Percentiles rank a stretch among this genome's conserved stretches.
phyloP scores from a whole-genome alignment of 2,888 invertebrate genomes.

The Neoascia interrupta region DNA sequence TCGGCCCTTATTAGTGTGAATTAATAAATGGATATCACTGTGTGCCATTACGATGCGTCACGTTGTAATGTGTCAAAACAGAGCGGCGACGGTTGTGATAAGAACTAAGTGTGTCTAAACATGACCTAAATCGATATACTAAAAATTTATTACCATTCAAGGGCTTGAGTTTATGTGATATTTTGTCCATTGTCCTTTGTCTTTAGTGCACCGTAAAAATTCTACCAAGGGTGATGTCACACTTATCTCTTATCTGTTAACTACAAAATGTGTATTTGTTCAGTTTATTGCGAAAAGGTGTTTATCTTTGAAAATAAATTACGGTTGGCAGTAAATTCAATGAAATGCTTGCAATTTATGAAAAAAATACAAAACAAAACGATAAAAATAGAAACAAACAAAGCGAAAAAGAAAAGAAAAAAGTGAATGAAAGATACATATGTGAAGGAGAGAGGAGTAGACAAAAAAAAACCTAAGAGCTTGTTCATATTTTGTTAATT shows the following conservation, averaged over 20 bases:
- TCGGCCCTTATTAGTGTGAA: no score
- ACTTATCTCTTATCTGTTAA: slow-evolving; percentile 56
- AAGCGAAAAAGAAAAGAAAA: background rate
- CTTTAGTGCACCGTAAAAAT: slow-evolving; percentile 5
- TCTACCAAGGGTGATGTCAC: slow-evolving; percentile 52
- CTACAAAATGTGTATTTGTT: no score
- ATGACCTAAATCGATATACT: slow-evolving; percentile 42
- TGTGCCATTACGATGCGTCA: slow-evolving; percentile 13
- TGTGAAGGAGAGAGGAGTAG: background rate
- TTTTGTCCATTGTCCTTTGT: slow-evolving; percentile 39
- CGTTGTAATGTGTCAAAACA: no score
- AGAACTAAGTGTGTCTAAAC: slow-evolving; percentile 43
- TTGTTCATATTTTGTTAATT: slow-evolving; percentile 12
- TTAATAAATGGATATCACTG: no score
- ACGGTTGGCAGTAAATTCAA: background rate
- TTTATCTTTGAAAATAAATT: slow-evolving; percentile 13
- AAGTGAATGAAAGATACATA: background rate
- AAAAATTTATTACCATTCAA: slow-evolving; percentile 28
- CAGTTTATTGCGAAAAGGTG: slow-evolving; percentile 16
- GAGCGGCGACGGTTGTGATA: slow-evolving; percentile 68
- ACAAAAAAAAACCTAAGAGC: background rate
- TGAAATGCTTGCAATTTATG: background rate
- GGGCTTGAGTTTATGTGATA: slow-evolving; percentile 39
- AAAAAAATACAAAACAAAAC: background rate
- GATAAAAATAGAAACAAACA: background rate